phyloP scores from a whole-genome alignment of 1,140 invertebrate species.

The Bombus sibiricus region DNA sequence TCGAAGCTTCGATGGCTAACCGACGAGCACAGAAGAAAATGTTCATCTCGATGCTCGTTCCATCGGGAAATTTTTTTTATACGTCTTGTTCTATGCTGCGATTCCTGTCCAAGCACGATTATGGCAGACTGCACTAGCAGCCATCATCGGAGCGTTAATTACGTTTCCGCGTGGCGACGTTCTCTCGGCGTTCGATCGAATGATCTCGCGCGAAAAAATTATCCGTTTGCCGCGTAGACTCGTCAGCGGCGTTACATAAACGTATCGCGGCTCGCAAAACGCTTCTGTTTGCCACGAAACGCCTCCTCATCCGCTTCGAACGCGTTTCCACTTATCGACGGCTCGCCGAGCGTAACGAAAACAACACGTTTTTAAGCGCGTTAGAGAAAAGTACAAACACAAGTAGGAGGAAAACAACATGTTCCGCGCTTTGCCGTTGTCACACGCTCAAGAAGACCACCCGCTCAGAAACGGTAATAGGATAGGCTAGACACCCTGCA shows the following conservation, averaged over 20 bases:
- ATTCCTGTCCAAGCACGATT: background rate
- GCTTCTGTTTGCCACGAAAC: constrained; percentile 1
- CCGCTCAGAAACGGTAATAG: too few species aligned
- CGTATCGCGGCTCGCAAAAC: background rate
- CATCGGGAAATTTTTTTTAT: background rate
- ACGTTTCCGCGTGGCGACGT: background rate
- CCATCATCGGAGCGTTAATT: background rate
- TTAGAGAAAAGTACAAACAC: background rate
- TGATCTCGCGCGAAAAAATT: background rate
- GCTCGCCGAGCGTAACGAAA: background rate
- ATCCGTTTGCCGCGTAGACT: background rate
- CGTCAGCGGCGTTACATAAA: background rate
- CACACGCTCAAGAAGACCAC: too few species aligned
- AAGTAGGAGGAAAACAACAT: too few species aligned
- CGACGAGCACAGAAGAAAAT: too few species aligned
- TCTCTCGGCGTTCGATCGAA: background rate
- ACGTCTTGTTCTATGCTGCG: background rate
- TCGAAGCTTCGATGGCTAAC: too few species aligned
- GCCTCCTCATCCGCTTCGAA: background rate
- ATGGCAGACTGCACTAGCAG: background rate
- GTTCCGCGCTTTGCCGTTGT: too few species aligned
- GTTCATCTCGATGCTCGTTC: too few species aligned
- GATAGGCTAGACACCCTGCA: too few species aligned
- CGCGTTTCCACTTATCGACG: background rate
- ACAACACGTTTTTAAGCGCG: background rate